Base-by-base conservation (phyloP, 2,888 invertebrate genomes). In the Cosmia trapezina region DNA sequence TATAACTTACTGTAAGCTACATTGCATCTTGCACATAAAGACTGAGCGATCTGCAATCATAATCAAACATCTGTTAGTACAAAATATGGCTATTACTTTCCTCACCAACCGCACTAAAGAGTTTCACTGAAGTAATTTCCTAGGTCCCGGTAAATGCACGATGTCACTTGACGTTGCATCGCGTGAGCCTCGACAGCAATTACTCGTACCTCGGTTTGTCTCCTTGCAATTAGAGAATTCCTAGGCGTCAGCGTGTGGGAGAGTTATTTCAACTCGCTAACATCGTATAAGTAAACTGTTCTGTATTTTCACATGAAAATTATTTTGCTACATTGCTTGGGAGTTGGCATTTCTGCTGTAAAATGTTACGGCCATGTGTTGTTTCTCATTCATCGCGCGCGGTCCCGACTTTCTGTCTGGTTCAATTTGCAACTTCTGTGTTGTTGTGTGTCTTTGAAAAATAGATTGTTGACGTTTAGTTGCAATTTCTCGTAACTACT, bases 231-330 rank as follows among this genome's bases (percentile, higher is more conserved):
- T 92, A 93, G 89, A 91, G 88, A 86, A 93, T 93, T 91, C 90
- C 91, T 92, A 91, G 90, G 81, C 87, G 85, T 83, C 88, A 85
- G 87, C 88, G 88, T 92, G 93, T 94, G 94, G 92, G 94, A 94
- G 92, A 92, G 89, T 91, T 92, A 93, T 93, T 92, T 88, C 85
- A 86, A 86, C 87, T 85, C 81, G 78, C 87, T 84, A 86, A 88
- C 87, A 86, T 89, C 88, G 89, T 87, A 87, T 84, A 88, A 84
- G 82, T 88, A 87, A 88, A 85, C 83, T 73, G 69, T 79, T 78
- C 77, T 70, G 73, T 77, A 83, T 81, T 84, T 81, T 81, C 84
- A 81, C 76, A 85, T 84, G 86, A 86, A 87, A 85, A 87, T 83
- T 84, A 86, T 86, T 86, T 85, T 74, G 70, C 75, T 76, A 73